phyloP scores from a whole-genome alignment of 2,888 invertebrate genomes.

The Tinea trinotella region DNA sequence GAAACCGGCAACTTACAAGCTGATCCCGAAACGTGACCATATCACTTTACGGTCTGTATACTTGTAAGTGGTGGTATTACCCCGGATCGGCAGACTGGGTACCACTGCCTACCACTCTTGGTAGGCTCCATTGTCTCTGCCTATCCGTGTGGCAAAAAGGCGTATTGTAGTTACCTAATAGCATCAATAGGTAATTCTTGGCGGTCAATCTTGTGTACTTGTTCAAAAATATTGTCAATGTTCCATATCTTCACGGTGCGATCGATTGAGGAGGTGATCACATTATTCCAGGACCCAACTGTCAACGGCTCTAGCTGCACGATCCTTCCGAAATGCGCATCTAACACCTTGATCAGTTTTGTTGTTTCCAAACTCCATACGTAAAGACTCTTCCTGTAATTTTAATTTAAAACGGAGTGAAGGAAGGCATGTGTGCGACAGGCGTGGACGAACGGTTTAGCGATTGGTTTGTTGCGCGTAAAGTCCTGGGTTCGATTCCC shows the following conservation, averaged over 20 bases:
- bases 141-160: too few relatives aligned
- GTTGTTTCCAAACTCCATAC: constrained; percentile 91
- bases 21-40: too few relatives aligned
- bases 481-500: too few relatives aligned
- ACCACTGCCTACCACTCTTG: too few relatives aligned
- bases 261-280: constrained; percentile 97
- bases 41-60: too few relatives aligned
- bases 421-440: not conserved
- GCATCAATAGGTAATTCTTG: constrained; percentile 96
- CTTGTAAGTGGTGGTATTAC: too few relatives aligned
- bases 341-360: constrained; percentile 90
- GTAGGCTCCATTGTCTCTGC: too few relatives aligned
- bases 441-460: too few relatives aligned
- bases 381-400: constrained; percentile 87
- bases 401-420: not conserved
- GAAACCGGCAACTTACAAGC: too few relatives aligned
- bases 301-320: constrained; percentile 91
- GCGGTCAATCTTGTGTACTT: constrained; percentile 95
- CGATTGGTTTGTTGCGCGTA: too few relatives aligned
- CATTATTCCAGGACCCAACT: constrained; percentile 91
- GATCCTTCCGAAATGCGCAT: constrained; percentile 97
- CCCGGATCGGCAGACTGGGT: too few relatives aligned
- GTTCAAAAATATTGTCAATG: constrained; percentile 98
- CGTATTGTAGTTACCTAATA: constrained; percentile 74
- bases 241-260: constrained; percentile 99